Evolutionary conservation across 1,140 invertebrate species (phyloP).

Genomic region (Leptinotarsa undecemlineata): DNA sequence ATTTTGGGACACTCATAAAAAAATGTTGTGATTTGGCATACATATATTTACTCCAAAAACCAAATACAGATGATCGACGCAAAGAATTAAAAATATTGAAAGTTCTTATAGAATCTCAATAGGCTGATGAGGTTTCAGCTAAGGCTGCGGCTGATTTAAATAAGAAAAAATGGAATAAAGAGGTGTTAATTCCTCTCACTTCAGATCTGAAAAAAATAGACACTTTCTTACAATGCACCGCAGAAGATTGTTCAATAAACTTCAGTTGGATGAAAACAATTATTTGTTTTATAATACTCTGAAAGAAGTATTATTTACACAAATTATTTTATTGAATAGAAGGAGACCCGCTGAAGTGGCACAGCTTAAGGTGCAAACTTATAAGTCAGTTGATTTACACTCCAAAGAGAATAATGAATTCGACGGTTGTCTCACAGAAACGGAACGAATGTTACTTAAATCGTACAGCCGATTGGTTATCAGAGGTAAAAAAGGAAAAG

Average conservation of each 20-base stretch:
- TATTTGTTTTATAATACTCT: constrained; percentile 20
- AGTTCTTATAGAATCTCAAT: constrained; percentile 31
- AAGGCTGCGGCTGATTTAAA: constrained; percentile 28
- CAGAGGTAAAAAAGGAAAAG: too few relatives aligned
- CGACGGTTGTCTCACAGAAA: too few relatives aligned
- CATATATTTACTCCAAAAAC: background rate
- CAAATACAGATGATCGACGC: background rate
- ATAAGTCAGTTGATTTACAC: too few relatives aligned
- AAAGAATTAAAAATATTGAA: constrained; percentile 33
- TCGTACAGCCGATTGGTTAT: too few relatives aligned
- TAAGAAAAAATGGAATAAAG: constrained; percentile 36
- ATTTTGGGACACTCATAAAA: too few relatives aligned
- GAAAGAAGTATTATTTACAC: constrained; percentile 31
- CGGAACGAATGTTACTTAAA: too few relatives aligned
- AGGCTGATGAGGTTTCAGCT: constrained; percentile 26
- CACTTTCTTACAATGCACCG: background rate
- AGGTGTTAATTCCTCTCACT: constrained; percentile 17
- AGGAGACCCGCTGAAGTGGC: background rate
- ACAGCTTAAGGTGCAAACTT: too few relatives aligned
- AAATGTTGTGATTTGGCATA: constrained; percentile 5
- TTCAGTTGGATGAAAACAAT: constrained; percentile 21
- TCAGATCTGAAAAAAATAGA: background rate
- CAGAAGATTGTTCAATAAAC: constrained; percentile 1
- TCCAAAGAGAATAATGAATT: too few relatives aligned
- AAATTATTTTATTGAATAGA: constrained; percentile 32